These are phyloP conservation scores for Merodon equestris DNA, from an alignment of 2,888 invertebrate genomes.

Conservation along the genomic window DNA sequence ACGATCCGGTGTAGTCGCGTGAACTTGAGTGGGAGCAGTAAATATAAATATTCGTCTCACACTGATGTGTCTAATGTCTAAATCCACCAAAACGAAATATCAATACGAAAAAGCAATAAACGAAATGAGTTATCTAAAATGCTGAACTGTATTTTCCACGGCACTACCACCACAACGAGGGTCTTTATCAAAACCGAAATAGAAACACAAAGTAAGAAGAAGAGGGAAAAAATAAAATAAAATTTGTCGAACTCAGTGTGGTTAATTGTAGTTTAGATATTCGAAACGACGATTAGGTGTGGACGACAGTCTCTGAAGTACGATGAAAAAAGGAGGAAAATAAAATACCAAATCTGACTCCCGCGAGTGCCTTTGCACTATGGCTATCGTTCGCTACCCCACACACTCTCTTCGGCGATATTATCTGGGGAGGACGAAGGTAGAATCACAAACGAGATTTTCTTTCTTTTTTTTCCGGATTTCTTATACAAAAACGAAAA, in stretches of 20 bases:
- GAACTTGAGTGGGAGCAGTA: not conserved
- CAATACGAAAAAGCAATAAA: too few relatives aligned
- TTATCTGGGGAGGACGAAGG: constrained; percentile 27
- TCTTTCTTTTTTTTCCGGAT: too few relatives aligned
- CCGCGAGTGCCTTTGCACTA: constrained; percentile 11
- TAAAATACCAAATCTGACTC: constrained; percentile 1
- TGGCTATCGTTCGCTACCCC: constrained; percentile 28
- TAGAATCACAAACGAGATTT: constrained; percentile 5
- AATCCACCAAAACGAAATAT: too few relatives aligned
- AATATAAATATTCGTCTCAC: too few relatives aligned
- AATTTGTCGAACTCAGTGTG: too few relatives aligned
- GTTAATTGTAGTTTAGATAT: constrained; percentile 22
- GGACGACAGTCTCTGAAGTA: constrained; percentile 3
- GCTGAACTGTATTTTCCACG: not conserved
- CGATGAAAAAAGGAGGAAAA: not conserved
- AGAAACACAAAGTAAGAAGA: constrained; percentile 54
- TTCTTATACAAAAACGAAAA: too few relatives aligned
- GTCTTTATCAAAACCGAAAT: constrained; percentile 50
- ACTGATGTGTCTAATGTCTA: too few relatives aligned
- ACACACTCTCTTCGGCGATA: constrained; percentile 5
- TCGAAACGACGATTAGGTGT: constrained; percentile 24
- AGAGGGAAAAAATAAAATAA: too few relatives aligned
- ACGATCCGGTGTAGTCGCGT: constrained; percentile 31
- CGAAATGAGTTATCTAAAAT: too few relatives aligned
- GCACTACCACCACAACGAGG: constrained; percentile 35